Evolutionary conservation across 2,113 vertebrate species (phyloP), one percentile per base, ranked within the genome.

Genomic region (Microcebus ravelobensis): DNA sequence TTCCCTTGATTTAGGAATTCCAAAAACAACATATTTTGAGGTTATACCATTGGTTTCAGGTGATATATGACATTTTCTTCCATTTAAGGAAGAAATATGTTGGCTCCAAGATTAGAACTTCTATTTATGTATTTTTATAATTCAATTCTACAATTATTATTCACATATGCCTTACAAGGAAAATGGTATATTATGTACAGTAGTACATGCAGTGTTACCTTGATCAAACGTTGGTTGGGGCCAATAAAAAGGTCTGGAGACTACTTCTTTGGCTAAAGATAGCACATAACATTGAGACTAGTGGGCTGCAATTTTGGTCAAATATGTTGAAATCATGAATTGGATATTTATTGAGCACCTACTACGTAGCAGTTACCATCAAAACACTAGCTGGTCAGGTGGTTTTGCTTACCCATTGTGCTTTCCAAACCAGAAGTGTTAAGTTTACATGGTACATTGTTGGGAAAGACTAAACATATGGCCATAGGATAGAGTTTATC

Each of bases 351-450:
- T 8, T 65, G 36, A 74, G 34, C 10, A 87, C 34, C 9, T 79
- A 48, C 6, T 91, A 7, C 86, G 8, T 65, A 52, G 4, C 9
- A 57, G 17, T 17, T 34, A 71, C 48, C 42, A 55, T 14, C 29
- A 77, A 67, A 55, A 12, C 48, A 52, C 34, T 63, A 52, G n/a
- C 3, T 85, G 3, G 68, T 86, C 13, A 61, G 39, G 31, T 74
- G 20, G 73, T 76, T 85, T 97, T 98, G 95, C 96, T 96, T 97
- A 82, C 31, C 93, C 98, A 97, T 55, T 96, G 95, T 88, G 55
- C 92, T 97, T 98, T 96, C 36, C 88, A 96, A 73, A 95, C 55
- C 48, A 89, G 96, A 92, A 98, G 85, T 70, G 86, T 67, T 90
- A 97, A 70, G 52, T 91, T 81, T 65, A 71, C 10, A 76, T 68